phyloP scores from a whole-genome alignment of 2,113 vertebrate species.

The Ailurus styani region DNA sequence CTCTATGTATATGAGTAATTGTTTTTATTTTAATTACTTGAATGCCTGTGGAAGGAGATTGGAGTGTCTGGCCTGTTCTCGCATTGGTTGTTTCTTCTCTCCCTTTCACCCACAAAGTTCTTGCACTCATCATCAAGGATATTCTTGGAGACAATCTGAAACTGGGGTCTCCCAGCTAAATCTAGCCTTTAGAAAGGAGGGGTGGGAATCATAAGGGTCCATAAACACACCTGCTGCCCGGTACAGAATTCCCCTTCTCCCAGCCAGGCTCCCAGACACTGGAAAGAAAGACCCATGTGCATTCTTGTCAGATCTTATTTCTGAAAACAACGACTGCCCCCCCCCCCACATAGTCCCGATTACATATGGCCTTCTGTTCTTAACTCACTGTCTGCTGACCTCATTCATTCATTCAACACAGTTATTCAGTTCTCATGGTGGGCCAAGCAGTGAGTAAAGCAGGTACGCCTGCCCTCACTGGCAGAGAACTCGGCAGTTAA shows the following conservation, averaged over 20 bases:
- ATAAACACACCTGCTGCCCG: neutral
- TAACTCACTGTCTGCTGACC: neutral
- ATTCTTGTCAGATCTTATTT: neutral
- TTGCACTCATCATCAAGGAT: neutral
- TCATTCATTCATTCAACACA: neutral
- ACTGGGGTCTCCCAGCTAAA: neutral
- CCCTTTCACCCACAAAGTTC: neutral
- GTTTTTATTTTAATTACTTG: conserved; percentile 64
- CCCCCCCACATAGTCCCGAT: neutral
- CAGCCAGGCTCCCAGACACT: neutral
- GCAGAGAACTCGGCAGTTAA: neutral
- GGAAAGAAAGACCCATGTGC: neutral
- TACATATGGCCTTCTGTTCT: neutral
- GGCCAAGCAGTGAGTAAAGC: neutral
- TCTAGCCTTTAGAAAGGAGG: neutral
- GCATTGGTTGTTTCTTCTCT: conserved; percentile 10
- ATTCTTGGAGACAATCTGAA: neutral
- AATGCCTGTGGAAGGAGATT: conserved; percentile 37
- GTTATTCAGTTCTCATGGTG: neutral
- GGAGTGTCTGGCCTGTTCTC: conserved; percentile 5
- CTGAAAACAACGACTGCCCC: neutral
- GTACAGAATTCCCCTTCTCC: neutral
- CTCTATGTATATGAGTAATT: conserved; percentile 24
- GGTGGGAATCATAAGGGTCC: neutral
- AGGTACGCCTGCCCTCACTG: neutral